phyloP scores from a whole-genome alignment of 2,113 vertebrate genomes.

The Oncorhynchus keta region DNA sequence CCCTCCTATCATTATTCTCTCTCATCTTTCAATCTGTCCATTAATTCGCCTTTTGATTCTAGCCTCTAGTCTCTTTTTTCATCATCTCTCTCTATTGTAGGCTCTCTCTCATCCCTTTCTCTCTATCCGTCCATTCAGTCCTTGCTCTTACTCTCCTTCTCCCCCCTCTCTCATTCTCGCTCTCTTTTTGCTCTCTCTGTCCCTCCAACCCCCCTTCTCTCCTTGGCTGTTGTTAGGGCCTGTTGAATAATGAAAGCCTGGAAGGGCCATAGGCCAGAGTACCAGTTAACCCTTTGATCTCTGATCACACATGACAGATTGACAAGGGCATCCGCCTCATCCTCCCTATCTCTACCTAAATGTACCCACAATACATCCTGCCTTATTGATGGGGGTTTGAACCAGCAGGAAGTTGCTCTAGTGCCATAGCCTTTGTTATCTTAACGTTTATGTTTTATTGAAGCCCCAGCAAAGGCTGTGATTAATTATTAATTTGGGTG shows the following conservation, averaged over 20 bases:
- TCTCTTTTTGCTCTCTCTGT: background rate
- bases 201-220: background rate
- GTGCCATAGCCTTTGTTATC: slow-evolving; percentile 59
- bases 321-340: slow-evolving; percentile 41
- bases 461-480: slow-evolving; percentile 62
- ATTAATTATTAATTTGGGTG: slow-evolving; percentile 70
- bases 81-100: background rate
- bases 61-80: background rate
- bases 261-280: slow-evolving; percentile 65
- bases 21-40: too few relatives aligned
- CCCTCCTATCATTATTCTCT: too few relatives aligned
- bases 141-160: slow-evolving; percentile 19
- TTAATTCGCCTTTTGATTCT: background rate
- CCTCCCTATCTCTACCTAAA: slow-evolving; percentile 33
- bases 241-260: slow-evolving; percentile 75
- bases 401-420: slow-evolving; percentile 21
- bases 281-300: slow-evolving; percentile 73
- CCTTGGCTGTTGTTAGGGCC: slow-evolving; percentile 68
- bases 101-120: slow-evolving; percentile 37
- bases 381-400: slow-evolving; percentile 49
- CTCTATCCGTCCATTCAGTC: background rate
- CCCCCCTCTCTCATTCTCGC: slow-evolving; percentile 46
- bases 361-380: slow-evolving; percentile 30
- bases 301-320: slow-evolving; percentile 63
- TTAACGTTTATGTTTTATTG: slow-evolving; percentile 73